Base-by-base conservation (phyloP, 2,797 vertebrate genomes). In the Leptoclinus maculatus region DNA sequence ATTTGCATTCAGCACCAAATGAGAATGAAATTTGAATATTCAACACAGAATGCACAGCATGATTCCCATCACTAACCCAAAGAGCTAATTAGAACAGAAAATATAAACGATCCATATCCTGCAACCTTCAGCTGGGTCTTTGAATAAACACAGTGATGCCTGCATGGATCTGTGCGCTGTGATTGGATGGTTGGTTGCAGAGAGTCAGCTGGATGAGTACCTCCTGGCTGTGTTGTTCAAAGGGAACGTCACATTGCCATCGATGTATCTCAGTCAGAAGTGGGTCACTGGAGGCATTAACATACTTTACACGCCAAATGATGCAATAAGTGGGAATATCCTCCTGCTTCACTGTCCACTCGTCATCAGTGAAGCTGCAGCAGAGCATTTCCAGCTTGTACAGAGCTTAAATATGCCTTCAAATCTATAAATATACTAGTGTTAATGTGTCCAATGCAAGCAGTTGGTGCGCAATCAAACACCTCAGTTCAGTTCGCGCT, bases 241-340 rank as follows among this genome's bases (percentile, higher is more conserved):
- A 91, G 85, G 74, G 57, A 90, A 83, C 65, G 14, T 82, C 83
- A 86, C 74, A 74, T 87, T 76, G 74, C 73, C 81, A 57, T 72
- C 74, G 65, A 78, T 79, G 79, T 75, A 63, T 76, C 63, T 88
- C 83, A 87, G 87, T 87, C 79, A 90, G 80, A 94, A 94, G 75
- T 94, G 90, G 93, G 92, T 94, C 93, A 94, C 76, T 39, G 71
- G 72, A 78, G 41, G 82, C 78, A 90, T 93, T 88, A 90, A 79
- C 88, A 91, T 89, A 88, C 56, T 80, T 86, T 66, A 84, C 85
- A 76, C 71, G 79, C 74, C 77, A 80, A 84, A 83, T 86, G 89
- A 91, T 83, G 86, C 83, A 84, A 91, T 82, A 83, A 78, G 32
- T 51, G 67, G 72, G 87, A 84, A 82, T 80, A 80, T 80, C 80